Evolutionary conservation across 1,140 invertebrate genomes (phyloP).

Genomic region (Ladona fulva): DNA sequence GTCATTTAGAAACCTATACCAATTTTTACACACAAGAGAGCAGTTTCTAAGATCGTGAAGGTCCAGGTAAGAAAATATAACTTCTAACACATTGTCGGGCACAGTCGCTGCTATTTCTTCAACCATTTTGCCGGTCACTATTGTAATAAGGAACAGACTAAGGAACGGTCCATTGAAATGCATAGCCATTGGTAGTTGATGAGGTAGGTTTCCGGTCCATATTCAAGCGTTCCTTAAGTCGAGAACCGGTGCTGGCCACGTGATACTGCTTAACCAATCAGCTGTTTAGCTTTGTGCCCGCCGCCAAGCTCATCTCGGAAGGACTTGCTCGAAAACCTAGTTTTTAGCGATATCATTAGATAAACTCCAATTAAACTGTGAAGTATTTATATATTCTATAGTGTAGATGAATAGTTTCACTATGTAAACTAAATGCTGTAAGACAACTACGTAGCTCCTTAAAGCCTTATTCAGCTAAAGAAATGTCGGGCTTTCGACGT

Average conservation of each 20-base stretch:
- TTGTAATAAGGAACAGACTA: constrained; percentile 18
- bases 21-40: constrained; percentile 87
- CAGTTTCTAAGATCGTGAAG: constrained; percentile 79
- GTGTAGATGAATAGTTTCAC: background rate
- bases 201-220: constrained; percentile 18
- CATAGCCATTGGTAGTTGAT: background rate
- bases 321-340: constrained; percentile 37
- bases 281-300: constrained; percentile 46
- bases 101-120: constrained; percentile 35
- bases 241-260: constrained; percentile 30
- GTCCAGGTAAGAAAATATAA: constrained; percentile 87
- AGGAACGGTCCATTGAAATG: constrained; percentile 19
- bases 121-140: constrained; percentile 30
- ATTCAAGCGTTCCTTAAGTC: constrained; percentile 12
- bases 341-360: background rate
- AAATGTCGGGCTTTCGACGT: constrained; percentile 42
- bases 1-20: constrained; percentile 83
- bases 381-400: background rate
- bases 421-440: background rate
- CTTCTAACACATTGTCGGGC: constrained; percentile 77
- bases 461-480: constrained; percentile 24
- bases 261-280: constrained; percentile 42
- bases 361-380: background rate
- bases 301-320: constrained; percentile 47
- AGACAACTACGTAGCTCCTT: constrained; percentile 12